Evolutionary conservation across 2,888 invertebrate genomes (phyloP), one percentile per base, ranked within the genome.

Genomic region (Cryptocheilus praepositus): DNA sequence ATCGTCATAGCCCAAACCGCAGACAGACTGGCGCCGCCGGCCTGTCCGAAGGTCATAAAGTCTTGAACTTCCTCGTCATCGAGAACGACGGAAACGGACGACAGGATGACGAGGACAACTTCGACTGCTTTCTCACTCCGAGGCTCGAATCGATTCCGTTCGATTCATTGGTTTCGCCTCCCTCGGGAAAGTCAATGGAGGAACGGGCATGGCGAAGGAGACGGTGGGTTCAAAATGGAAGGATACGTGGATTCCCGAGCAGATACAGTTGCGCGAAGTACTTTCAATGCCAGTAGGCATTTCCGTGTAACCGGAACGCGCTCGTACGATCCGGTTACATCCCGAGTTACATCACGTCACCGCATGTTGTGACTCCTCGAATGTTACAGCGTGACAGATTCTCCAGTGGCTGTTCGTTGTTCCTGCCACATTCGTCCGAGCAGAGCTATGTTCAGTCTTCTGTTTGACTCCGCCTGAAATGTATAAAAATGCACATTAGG

Each of bases 21-120:
- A 49, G 66, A 67, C 74, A 45, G 36, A n/a, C 19, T 57, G 70
- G 66, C 73, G 72, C 56, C 54, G n/a, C 53, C 18, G 43, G 58
- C 64, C 68, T 64, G 56, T 25, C 51, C 64, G 60, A 62, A 55
- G 64, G 57, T 69, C 66, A 61, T 74, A 73, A 77, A 79, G 71
- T 71, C 79, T 76, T 76, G 72, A 80, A 79, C 73, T 79, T 80
- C 55, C 70, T 59, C 63, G 67, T 72, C 62, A 67, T 72, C 59
- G 67, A 2, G 49, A n/a, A 11, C n/a, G 64, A 55, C 43, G 53
- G 22, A 8, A 21, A 25, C 16, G 25, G 22, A 16, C 36, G 61
- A 59, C 36, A 61, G 43, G 67, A 54, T 53, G 61, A 69, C 52
- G 62, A 49, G 57, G 22, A 19, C 43, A n/a, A 5, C 55, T 16